These are phyloP conservation scores for Drosophila robusta DNA, from an alignment of 2,888 invertebrate species.

Conservation along the genomic window DNA sequence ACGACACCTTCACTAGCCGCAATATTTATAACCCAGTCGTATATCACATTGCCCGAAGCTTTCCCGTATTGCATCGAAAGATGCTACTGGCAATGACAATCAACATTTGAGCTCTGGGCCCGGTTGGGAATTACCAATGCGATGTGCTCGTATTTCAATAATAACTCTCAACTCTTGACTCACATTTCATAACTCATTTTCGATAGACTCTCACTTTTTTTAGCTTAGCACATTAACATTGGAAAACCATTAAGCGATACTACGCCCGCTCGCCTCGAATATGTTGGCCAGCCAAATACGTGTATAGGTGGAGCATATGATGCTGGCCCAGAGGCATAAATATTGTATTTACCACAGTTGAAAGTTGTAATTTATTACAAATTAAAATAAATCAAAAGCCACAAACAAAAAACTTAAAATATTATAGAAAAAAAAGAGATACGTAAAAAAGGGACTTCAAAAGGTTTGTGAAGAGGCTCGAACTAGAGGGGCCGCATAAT, in stretches of 20 bases:
- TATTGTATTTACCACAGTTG: slow-evolving; percentile 67
- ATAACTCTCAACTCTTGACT: slow-evolving; percentile 57
- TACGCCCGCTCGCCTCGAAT: slow-evolving; percentile 39
- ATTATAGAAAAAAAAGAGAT: neutral
- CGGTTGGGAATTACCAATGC: slow-evolving; percentile 12
- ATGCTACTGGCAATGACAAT: slow-evolving; percentile 47
- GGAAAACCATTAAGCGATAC: slow-evolving; percentile 66
- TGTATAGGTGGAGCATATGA: slow-evolving; percentile 43
- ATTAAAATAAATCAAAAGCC: slow-evolving; percentile 78
- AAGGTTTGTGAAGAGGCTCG: slow-evolving; percentile 14
- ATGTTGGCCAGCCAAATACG: slow-evolving; percentile 25
- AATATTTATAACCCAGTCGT: slow-evolving; percentile 24
- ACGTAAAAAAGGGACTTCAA: slow-evolving; percentile 9
- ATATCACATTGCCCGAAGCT: slow-evolving; percentile 39
- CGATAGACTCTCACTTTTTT: slow-evolving; percentile 74
- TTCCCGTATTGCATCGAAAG: slow-evolving; percentile 17
- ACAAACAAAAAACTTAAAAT: slow-evolving; percentile 14
- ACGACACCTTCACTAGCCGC: slow-evolving; percentile 28
- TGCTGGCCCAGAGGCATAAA: slow-evolving; percentile 55
- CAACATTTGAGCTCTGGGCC: slow-evolving; percentile 30
- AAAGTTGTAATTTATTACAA: slow-evolving; percentile 79
- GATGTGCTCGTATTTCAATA: slow-evolving; percentile 61
- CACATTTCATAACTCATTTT: slow-evolving; percentile 75
- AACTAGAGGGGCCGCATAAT: slow-evolving; percentile 41
- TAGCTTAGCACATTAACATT: slow-evolving; percentile 69